A percentile compares a stretch with the other conserved stretches of the same genome.
Conservation (phyloP, 2,797 vertebrate genomes). For the Coranthus polyacanthus region DNA sequence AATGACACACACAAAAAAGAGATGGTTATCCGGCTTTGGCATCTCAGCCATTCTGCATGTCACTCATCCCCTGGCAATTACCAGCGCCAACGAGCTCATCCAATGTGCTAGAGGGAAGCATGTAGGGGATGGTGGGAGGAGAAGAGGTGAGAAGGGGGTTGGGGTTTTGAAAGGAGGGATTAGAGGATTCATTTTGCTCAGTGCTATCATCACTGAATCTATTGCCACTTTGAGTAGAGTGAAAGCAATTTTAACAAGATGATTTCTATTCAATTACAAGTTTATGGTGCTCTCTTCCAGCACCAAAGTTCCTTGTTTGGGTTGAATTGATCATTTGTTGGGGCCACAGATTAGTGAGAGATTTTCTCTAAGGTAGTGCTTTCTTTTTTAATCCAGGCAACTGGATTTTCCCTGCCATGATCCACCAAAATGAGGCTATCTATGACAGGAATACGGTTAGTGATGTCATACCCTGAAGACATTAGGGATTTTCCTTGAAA, state of each 20-base stretch:
- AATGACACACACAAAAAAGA: constrained; percentile 50
- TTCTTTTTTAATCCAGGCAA: constrained; percentile 51
- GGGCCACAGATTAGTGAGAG: constrained; percentile 38
- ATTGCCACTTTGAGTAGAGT: constrained; percentile 27
- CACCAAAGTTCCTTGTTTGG: constrained; percentile 18
- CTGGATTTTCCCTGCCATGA: constrained; percentile 64
- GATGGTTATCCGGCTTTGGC: constrained; percentile 64
- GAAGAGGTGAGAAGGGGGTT: constrained; percentile 61
- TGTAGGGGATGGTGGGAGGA: constrained; percentile 41
- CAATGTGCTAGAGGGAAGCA: constrained; percentile 45
- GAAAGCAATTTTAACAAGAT: constrained; percentile 31
- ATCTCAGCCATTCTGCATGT: constrained; percentile 60
- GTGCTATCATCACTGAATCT: constrained; percentile 56
- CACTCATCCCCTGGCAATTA: constrained; percentile 78
- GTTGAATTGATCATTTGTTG: constrained; percentile 37
- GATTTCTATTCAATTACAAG: constrained; percentile 20
- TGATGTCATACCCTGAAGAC: constrained; percentile 29
- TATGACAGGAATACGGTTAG: constrained; percentile 43
- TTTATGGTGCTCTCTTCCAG: constrained; percentile 9
- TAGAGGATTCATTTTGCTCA: constrained; percentile 60
- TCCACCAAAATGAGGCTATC: constrained; percentile 42
- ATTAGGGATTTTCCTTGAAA: constrained; percentile 60
- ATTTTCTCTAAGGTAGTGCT: constrained; percentile 44
- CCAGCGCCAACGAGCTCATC: constrained; percentile 61
- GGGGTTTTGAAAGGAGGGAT: constrained; percentile 66